Base-by-base conservation (phyloP, 1,140 invertebrate genomes). In the Coptotermes formosanus region DNA sequence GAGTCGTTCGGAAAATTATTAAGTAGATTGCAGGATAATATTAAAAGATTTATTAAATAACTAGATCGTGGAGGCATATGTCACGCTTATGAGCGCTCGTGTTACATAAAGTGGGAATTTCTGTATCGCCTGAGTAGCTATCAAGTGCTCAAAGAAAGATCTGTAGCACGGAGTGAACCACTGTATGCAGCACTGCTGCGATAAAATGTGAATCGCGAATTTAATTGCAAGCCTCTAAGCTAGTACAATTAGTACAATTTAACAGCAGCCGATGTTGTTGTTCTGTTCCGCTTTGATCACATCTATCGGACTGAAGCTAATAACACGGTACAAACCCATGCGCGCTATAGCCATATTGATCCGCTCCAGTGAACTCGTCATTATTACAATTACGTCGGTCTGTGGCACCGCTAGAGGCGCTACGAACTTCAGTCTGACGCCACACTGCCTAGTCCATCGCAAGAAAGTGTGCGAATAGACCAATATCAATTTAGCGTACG, bases 351-450 rank as follows among this genome's bases (percentile, higher is more conserved):
- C 64, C 64, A 75, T 75, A 75, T 75, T 75, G 64, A 75, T 75
- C 64, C 64, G 64, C 64, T 75, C 25, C 64, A 75, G 25, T 75
- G 64, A n/a, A 75, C 25, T 30, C 64, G 64, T 75, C 64, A 75
- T 75, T 75, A 75, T 75, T 75, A 75, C 64, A 75, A 75, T 75
- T 75, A 75, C 64, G 64, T 55, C 19, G 52, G 52, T 55, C 19
- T 19, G 52, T 21, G 52, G 52, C 19, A 55, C 64, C 64, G 64
- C 64, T 30, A 75, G 64, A 30, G n/a, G 64, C 64, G 64, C 64
- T 75, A n/a, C 64, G 6, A 30, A 75, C 64, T 25, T n/a, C 16
- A 8, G 25, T n/a, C 64, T 75, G 64, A 30, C 64, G 64, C 64
- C 64, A 30, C 64, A 75, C 3, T 30, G 64, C 25, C 25, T 75